These are phyloP conservation scores for Sesia bembeciformis DNA, from an alignment of 2,888 invertebrate species.

Conservation along the genomic window DNA sequence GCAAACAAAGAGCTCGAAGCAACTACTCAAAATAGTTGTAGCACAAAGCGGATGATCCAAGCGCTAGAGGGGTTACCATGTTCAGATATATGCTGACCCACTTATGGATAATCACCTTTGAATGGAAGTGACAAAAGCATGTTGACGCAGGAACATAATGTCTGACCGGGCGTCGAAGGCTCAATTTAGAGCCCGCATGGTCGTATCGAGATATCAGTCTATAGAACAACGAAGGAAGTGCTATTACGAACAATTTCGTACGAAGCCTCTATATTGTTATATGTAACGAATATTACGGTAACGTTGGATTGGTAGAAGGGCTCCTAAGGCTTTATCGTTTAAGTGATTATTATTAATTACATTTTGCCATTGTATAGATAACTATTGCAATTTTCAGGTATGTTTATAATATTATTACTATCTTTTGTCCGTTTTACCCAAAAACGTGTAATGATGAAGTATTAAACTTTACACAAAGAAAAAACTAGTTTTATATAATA, in stretches of 20 bases:
- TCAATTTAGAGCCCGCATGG: constrained; percentile 62
- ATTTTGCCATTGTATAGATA: too few species aligned
- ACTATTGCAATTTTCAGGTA: too few species aligned
- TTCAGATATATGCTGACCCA: constrained; percentile 60
- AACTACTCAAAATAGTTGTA: constrained; percentile 30
- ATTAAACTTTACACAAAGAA: too few species aligned
- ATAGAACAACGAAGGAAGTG: constrained; percentile 22
- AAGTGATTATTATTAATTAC: too few species aligned
- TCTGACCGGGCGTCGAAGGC: constrained; percentile 39
- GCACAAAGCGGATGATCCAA: constrained; percentile 32
- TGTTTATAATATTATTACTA: too few species aligned
- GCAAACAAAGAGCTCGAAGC: constrained; percentile 18
- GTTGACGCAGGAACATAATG: constrained; percentile 61
- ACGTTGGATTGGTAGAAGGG: constrained; percentile 24
- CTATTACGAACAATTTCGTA: constrained; percentile 1
- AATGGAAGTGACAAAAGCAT: constrained; percentile 60
- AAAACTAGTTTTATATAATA: too few species aligned
- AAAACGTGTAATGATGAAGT: too few species aligned
- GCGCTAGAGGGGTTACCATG: constrained; percentile 31
- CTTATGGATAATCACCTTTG: constrained; percentile 59
- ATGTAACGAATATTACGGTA: constrained; percentile 23
- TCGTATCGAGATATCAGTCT: constrained; percentile 35
- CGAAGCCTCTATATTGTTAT: constrained; percentile 13
- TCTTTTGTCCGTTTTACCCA: too few species aligned
- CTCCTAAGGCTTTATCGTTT: constrained; percentile 18